A percentile compares a stretch with the other conserved stretches of the same genome.
Conservation (phyloP, 1,140 invertebrate species). For the Yoshiicerus persimilis region DNA sequence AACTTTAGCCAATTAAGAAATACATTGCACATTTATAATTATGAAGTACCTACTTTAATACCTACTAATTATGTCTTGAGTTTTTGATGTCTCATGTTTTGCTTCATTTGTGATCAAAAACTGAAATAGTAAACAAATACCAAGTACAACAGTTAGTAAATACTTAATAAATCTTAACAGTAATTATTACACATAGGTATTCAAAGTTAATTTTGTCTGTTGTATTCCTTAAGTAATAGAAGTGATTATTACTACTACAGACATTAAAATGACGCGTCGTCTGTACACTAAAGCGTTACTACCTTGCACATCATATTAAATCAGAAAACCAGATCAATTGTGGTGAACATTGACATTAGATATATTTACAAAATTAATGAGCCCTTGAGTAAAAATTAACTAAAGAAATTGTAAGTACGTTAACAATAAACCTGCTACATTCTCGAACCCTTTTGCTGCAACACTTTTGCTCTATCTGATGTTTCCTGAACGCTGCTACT, state of each 20-base stretch:
- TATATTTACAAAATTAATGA: background rate
- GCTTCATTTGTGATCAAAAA: background rate
- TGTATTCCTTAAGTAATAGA: background rate
- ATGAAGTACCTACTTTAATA: too few relatives aligned
- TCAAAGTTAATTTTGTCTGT: background rate
- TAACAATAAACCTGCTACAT: slow-evolving; percentile 62
- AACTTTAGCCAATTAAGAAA: background rate
- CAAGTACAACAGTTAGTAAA: too few relatives aligned
- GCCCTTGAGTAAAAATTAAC: background rate
- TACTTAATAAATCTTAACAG: too few relatives aligned
- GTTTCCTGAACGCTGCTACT: slow-evolving; percentile 72
- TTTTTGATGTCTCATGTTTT: background rate
- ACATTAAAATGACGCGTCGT: background rate
- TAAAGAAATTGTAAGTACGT: background rate
- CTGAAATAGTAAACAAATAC: too few relatives aligned
- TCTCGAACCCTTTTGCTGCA: slow-evolving; percentile 84
- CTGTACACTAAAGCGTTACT: background rate
- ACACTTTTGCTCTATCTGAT: slow-evolving; percentile 56
- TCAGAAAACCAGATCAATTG: background rate
- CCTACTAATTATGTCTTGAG: background rate
- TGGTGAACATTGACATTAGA: background rate
- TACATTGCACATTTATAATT: too few relatives aligned
- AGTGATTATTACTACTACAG: background rate
- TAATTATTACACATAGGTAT: too few relatives aligned
- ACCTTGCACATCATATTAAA: background rate